Evolutionary conservation across 2,113 vertebrate species (phyloP), one percentile per base, ranked within the genome.

Genomic region (Microtus richardsoni): DNA sequence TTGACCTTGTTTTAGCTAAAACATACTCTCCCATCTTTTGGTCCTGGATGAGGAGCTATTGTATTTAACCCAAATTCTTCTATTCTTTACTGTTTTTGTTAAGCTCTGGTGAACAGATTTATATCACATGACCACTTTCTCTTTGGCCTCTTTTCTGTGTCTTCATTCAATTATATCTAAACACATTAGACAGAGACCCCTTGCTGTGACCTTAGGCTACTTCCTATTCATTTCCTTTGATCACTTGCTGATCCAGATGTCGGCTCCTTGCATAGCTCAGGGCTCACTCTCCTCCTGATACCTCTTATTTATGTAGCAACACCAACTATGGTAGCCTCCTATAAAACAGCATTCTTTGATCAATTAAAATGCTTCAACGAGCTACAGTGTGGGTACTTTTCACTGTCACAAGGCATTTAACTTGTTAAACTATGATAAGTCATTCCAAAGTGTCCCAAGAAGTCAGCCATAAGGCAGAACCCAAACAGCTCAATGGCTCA

Each of bases 111-210:
- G 83, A 82, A 66, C 41, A 92, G 77, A 70, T 93, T 44, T 58
- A 52, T 2, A 66, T 79, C 64, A 71, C 68, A 30, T 0, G 47
- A 89, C 70, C 88, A 17, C 78, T 79, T 79, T 41, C 39, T 66
- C 78, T 91, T 89, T 70, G 77, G 16, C 73, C 77, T 79, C 36
- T 64, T 90, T 47, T 89, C 79, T 94, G 91, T 96, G 80, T 89
- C 85, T 93, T 97, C 91, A 92, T 97, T 93, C 64, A 58, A 75
- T 94, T 91, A 47, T 75, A 92, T 75, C 86, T 95, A 91, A 93
- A 93, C 80, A 90, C 24, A 52, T 94, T 66, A 79, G 41, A 86
- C 80, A 95, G n/a, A 30, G 4, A 39, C 2, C 49, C 60, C 58
- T 77, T 78, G 79, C 89, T 33, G 36, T 22, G 47, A 92, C 94